A percentile compares a stretch with the other conserved stretches of the same genome.
phyloP scores from a whole-genome alignment of 2,888 invertebrate genomes.

The Tanytarsus gracilentus region DNA sequence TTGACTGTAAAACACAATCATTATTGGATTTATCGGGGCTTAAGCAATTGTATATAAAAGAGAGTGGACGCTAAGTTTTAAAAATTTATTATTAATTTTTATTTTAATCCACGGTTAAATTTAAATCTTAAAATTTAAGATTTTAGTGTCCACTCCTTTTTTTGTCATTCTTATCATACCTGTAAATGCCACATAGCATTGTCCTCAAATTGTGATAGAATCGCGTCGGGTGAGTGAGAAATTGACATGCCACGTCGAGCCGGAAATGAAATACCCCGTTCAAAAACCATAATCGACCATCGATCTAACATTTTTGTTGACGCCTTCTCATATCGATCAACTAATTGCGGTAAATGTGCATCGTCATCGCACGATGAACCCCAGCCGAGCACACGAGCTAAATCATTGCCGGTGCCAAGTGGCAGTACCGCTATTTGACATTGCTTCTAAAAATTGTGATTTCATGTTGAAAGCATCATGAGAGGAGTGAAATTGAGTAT shows the following conservation, averaged over 20 bases:
- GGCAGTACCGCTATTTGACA: slow-evolving; percentile 93
- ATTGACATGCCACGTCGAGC: slow-evolving; percentile 46
- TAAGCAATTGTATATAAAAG: not conserved
- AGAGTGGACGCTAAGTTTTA: not conserved
- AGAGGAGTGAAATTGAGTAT: too few relatives aligned
- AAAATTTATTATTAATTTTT: not conserved
- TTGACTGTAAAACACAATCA: slow-evolving; percentile 48
- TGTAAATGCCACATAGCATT: slow-evolving; percentile 66
- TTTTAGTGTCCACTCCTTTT: not conserved
- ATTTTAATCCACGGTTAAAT: not conserved
- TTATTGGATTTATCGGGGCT: too few relatives aligned
- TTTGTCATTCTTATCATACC: not conserved
- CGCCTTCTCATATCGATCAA: slow-evolving; percentile 93
- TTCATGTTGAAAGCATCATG: too few relatives aligned
- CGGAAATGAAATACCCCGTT: slow-evolving; percentile 60
- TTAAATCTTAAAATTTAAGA: not conserved
- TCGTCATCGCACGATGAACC: slow-evolving; percentile 89
- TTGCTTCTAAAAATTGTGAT: slow-evolving; percentile 68
- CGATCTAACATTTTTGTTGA: slow-evolving; percentile 95
- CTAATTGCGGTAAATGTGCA: slow-evolving; percentile 78
- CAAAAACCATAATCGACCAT: slow-evolving; percentile 94
- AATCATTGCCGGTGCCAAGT: slow-evolving; percentile 91
- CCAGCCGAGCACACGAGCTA: slow-evolving; percentile 93
- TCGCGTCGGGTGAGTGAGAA: slow-evolving; percentile 46
- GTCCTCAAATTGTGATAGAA: slow-evolving; percentile 61